A percentile compares a stretch with the other conserved stretches of the same genome.
phyloP scores from a whole-genome alignment of 2,797 vertebrate genomes.

The Vultur gryphus region DNA sequence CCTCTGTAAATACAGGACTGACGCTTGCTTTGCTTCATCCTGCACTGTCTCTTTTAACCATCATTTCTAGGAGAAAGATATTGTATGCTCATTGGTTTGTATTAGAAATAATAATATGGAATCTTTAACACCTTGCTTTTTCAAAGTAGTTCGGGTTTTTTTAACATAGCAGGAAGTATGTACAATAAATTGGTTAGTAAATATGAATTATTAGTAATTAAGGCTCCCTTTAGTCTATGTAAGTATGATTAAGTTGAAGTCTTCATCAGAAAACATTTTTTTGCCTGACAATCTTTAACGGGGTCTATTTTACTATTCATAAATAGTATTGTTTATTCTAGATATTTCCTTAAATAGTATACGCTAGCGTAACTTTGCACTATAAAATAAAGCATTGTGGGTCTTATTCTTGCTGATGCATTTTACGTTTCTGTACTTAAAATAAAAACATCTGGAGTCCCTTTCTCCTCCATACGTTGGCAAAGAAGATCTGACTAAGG shows the following conservation, averaged over 20 bases:
- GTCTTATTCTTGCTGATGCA: neutral
- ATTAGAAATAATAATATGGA: neutral
- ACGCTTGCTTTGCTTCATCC: neutral
- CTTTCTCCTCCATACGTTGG: neutral
- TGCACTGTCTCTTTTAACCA: neutral
- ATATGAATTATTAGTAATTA: neutral
- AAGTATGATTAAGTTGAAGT: neutral
- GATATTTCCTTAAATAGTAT: neutral
- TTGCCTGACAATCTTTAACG: neutral
- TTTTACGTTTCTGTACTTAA: neutral
- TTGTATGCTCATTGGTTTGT: neutral
- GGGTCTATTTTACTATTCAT: neutral
- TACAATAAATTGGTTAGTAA: neutral
- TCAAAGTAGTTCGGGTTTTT: neutral
- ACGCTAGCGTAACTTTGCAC: neutral
- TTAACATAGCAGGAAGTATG: neutral
- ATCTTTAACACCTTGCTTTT: neutral
- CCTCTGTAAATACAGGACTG: neutral
- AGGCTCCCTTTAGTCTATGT: neutral
- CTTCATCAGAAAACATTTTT: neutral
- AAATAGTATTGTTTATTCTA: neutral
- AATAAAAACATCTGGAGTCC: neutral
- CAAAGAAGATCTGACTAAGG: neutral
- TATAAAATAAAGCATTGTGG: neutral
- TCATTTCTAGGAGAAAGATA: neutral